A percentile compares a stretch with the other conserved stretches of the same genome.
Conservation (phyloP, 2,888 invertebrate species). For the Acronicta leporina region DNA sequence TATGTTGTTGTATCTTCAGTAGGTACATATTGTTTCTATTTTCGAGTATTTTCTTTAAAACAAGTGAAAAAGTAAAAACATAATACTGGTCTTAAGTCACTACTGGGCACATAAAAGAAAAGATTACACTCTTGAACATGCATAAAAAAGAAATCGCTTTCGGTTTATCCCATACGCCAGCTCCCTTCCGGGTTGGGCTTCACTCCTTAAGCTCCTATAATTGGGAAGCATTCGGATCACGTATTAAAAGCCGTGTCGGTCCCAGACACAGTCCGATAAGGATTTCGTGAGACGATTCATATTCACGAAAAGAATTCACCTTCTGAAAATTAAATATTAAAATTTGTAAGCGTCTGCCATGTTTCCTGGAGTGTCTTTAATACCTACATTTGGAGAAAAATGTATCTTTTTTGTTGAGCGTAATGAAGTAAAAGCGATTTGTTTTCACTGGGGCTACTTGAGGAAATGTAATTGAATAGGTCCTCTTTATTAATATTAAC, state of each 20-base stretch:
- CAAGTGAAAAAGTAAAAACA: too few relatives aligned
- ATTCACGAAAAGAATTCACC: slow-evolving; percentile 70
- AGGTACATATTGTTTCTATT: too few relatives aligned
- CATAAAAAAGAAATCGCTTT: slow-evolving; percentile 1
- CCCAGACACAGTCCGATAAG: slow-evolving; percentile 78
- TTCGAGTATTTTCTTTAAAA: too few relatives aligned
- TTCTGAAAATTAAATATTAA: slow-evolving; percentile 62
- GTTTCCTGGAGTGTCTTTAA: slow-evolving; percentile 47
- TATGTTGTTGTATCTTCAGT: too few relatives aligned
- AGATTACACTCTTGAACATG: too few relatives aligned
- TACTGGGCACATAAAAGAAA: too few relatives aligned
- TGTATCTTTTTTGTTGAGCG: slow-evolving; percentile 49
- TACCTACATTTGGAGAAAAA: slow-evolving; percentile 49
- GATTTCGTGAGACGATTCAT: slow-evolving; percentile 75
- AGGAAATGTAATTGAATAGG: slow-evolving; percentile 26
- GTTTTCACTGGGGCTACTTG: slow-evolving; percentile 34
- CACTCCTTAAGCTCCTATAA: slow-evolving; percentile 72
- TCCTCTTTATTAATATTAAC: too few relatives aligned
- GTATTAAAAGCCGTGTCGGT: slow-evolving; percentile 81
- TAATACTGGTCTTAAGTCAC: too few relatives aligned
- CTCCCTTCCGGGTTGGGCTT: slow-evolving; percentile 48
- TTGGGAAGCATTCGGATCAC: slow-evolving; percentile 81
- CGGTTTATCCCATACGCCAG: slow-evolving; percentile 38
- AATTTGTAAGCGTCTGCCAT: slow-evolving; percentile 56
- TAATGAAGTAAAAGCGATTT: slow-evolving; percentile 49